phyloP scores from a whole-genome alignment of 2,797 vertebrate genomes.

The Betta splendens region DNA sequence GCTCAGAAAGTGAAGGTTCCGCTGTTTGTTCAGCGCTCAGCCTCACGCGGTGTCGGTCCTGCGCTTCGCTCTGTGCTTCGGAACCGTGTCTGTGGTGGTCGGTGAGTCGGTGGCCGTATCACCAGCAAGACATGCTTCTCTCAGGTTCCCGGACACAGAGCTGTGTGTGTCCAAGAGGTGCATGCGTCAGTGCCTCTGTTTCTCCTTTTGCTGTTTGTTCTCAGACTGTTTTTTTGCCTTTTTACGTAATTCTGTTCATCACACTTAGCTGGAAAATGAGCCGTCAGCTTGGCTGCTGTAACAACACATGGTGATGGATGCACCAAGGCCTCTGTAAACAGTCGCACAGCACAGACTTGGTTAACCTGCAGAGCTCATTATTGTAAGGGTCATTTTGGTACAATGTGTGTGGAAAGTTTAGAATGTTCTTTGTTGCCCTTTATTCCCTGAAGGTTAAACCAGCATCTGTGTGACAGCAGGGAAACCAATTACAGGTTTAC shows the following conservation, averaged over 20 bases:
- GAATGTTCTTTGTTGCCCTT: slow-evolving; percentile 6
- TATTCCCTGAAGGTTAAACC: slow-evolving; percentile 1
- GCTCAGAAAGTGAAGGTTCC: background rate
- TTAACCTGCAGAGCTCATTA: no score
- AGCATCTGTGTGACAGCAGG: slow-evolving; percentile 45
- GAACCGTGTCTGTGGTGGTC: no score
- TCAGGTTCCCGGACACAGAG: slow-evolving; percentile 61
- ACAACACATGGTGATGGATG: slow-evolving; percentile 4
- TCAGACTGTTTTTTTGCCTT: slow-evolving; percentile 28
- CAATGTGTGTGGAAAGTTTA: slow-evolving; percentile 13
- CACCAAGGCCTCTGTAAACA: no score
- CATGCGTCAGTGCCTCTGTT: slow-evolving; percentile 54
- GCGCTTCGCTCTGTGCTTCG: background rate
- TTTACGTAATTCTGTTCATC: slow-evolving; percentile 57
- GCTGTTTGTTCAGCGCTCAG: slow-evolving; percentile 19
- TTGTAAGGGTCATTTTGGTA: no score
- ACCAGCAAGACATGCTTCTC: slow-evolving; percentile 42
- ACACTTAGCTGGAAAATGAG: slow-evolving; percentile 34
- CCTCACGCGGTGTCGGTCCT: no score
- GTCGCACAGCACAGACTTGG: no score
- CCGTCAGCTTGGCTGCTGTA: slow-evolving; percentile 13
- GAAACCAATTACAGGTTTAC: slow-evolving; percentile 39
- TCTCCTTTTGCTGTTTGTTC: slow-evolving; percentile 40
- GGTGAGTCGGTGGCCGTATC: slow-evolving; percentile 15
- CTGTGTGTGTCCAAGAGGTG: slow-evolving; percentile 58